Evolutionary conservation across 1,140 invertebrate species (phyloP).

Genomic region (Drosophila takahashii): DNA sequence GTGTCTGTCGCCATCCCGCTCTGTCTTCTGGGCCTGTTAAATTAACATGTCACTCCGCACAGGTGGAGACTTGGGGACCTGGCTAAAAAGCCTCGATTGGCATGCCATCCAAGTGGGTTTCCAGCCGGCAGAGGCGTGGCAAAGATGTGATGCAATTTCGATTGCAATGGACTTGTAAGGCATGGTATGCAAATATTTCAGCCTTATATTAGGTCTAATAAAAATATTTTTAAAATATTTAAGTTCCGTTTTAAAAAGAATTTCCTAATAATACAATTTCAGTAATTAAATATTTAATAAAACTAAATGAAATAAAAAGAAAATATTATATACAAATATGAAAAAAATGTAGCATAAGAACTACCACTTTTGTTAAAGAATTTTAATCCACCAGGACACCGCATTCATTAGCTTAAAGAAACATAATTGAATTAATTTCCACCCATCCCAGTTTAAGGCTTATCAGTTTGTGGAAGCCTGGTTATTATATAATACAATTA

Average conservation of each 20-base stretch:
- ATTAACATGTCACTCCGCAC: slow-evolving; percentile 69
- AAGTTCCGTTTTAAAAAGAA: neutral
- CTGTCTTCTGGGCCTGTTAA: slow-evolving; percentile 45
- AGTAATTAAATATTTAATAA: too few relatives aligned
- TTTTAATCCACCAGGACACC: too few relatives aligned
- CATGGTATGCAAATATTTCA: neutral
- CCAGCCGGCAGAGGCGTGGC: slow-evolving; percentile 43
- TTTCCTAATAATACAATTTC: too few relatives aligned
- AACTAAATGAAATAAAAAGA: too few relatives aligned
- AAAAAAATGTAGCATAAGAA: too few relatives aligned
- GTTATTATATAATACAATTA: slow-evolving; percentile 45
- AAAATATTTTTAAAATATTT: neutral
- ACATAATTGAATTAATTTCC: neutral
- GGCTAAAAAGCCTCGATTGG: slow-evolving; percentile 19
- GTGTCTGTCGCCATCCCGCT: slow-evolving; percentile 53
- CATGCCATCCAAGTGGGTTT: slow-evolving; percentile 20
- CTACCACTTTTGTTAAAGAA: too few relatives aligned
- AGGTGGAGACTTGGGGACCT: slow-evolving; percentile 28
- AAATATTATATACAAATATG: too few relatives aligned
- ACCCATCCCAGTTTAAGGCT: neutral
- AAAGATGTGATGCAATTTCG: slow-evolving; percentile 27
- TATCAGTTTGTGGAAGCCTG: slow-evolving; percentile 5
- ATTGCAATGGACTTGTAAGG: neutral
- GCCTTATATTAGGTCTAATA: too few relatives aligned
- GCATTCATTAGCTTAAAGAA: neutral